A percentile compares a stretch with the other conserved stretches of the same genome.
phyloP scores from a whole-genome alignment of 2,888 invertebrate genomes.

The Ptilodon capucinus region DNA sequence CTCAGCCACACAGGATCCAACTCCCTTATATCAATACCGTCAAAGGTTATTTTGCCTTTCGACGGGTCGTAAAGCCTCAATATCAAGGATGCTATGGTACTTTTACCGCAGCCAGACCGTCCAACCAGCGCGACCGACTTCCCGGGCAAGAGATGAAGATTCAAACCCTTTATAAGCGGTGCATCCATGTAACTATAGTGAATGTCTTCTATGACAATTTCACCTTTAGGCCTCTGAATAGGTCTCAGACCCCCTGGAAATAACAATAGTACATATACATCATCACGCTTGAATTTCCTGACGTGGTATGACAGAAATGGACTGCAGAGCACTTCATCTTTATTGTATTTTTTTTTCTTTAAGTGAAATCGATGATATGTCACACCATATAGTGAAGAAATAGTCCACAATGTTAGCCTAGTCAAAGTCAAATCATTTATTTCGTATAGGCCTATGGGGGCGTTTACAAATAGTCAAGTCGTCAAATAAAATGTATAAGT shows the following conservation, averaged over 20 bases:
- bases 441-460: too few relatives aligned
- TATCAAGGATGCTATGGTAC: constrained; percentile 93
- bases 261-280: too few relatives aligned
- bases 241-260: constrained; percentile 85
- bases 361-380: too few relatives aligned
- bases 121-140: constrained; percentile 92
- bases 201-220: constrained; percentile 89
- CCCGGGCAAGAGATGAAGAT: constrained; percentile 85
- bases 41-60: constrained; percentile 87
- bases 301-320: too few relatives aligned
- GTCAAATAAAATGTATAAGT: too few relatives aligned
- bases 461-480: too few relatives aligned
- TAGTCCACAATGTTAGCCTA: too few relatives aligned
- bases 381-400: too few relatives aligned
- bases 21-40: constrained; percentile 88
- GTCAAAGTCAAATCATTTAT: too few relatives aligned
- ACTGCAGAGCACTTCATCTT: too few relatives aligned
- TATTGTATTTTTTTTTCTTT: too few relatives aligned
- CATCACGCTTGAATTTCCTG: too few relatives aligned
- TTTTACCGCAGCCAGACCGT: constrained; percentile 97
- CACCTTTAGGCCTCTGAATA: constrained; percentile 81
- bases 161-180: constrained; percentile 84
- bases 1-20: constrained; percentile 94
- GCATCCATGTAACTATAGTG: constrained; percentile 87
- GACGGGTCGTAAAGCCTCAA: constrained; percentile 93